These are phyloP conservation scores for Diglossa cyanea DNA, from an alignment of 2,797 vertebrate genomes.

Conservation along the genomic window DNA sequence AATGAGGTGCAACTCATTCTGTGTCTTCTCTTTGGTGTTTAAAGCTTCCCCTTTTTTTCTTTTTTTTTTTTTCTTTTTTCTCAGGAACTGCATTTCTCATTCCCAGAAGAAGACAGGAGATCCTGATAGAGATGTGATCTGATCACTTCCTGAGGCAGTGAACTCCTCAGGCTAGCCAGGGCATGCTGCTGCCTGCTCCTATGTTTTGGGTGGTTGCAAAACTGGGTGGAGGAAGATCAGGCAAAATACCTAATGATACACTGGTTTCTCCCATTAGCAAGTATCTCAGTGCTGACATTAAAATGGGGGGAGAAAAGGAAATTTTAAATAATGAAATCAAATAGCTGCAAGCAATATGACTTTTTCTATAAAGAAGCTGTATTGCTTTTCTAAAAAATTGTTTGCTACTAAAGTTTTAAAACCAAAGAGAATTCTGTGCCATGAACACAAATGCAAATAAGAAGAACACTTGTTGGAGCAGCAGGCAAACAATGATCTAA, in stretches of 20 bases:
- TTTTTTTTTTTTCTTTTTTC: neutral
- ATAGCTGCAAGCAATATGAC: neutral
- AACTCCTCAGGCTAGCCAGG: conserved; percentile 2
- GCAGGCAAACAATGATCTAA: neutral
- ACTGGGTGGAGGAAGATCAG: conserved; percentile 16
- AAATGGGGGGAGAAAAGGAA: neutral
- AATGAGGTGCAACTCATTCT: neutral
- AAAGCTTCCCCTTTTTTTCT: neutral
- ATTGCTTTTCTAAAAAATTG: neutral
- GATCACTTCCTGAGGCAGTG: neutral
- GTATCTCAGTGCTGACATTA: neutral
- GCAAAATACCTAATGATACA: neutral
- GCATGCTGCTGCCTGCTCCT: conserved; percentile 19
- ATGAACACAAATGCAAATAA: neutral
- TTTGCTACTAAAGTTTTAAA: neutral
- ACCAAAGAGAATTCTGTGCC: neutral
- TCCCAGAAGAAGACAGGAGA: neutral
- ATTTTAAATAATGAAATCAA: neutral
- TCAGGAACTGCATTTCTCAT: neutral
- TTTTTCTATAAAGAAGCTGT: neutral
- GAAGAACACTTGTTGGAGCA: neutral
- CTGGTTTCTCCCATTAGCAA: neutral
- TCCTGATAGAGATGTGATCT: neutral
- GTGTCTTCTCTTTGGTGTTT: neutral
- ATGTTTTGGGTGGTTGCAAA: neutral